These are phyloP conservation scores for Rhabdornis inornatus DNA, from an alignment of 2,113 vertebrate species.

Conservation along the genomic window DNA sequence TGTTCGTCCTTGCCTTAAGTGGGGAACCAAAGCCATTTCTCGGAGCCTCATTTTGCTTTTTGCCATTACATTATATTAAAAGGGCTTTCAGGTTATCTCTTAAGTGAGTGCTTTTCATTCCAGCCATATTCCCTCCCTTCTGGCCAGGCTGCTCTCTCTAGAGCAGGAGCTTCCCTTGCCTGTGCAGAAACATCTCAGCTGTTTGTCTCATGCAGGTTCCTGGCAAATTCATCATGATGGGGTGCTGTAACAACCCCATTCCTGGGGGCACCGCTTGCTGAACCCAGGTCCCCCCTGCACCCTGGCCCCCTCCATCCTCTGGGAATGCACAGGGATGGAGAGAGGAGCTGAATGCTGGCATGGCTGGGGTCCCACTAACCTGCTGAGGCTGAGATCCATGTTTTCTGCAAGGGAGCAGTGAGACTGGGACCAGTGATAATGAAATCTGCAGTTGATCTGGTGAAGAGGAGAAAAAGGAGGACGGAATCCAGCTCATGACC, in stretches of 20 bases:
- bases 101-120: slow-evolving; percentile 42
- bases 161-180: background rate
- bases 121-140: background rate
- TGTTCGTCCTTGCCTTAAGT: background rate
- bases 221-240: accelerated
- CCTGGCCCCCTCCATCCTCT: background rate
- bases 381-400: background rate
- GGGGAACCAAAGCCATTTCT: background rate
- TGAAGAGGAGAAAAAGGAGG: background rate
- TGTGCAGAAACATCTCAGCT: background rate
- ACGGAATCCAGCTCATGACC: background rate
- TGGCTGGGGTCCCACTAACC: accelerated
- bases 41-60: background rate
- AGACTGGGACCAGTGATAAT: accelerated
- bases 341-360: background rate
- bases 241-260: background rate
- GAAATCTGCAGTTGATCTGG: background rate
- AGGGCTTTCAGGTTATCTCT: slow-evolving; percentile 24
- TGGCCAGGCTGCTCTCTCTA: background rate
- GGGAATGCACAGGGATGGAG: background rate
- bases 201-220: accelerated
- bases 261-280: accelerated
- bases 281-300: background rate
- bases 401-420: background rate
- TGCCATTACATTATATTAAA: slow-evolving; percentile 18